These are phyloP conservation scores for Eulemur coronatus DNA, from an alignment of 2,797 vertebrate genomes.

Conservation along the genomic window DNA sequence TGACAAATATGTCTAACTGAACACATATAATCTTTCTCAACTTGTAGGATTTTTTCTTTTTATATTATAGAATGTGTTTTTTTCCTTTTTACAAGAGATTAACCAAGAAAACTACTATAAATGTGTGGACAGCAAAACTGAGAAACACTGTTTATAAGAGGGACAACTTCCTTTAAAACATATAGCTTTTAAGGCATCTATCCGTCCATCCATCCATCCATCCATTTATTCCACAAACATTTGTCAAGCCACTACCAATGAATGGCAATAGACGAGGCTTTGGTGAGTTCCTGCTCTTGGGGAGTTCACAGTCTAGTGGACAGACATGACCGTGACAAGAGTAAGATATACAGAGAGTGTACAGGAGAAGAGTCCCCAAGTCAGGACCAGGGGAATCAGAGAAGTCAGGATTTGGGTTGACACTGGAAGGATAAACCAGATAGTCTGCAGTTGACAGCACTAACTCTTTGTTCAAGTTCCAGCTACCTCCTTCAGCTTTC, in stretches of 20 bases:
- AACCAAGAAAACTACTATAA: neutral
- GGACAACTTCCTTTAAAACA: neutral
- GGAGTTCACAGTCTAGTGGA: neutral
- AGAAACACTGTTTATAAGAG: neutral
- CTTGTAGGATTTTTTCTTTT: conserved; percentile 11
- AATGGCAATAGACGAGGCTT: neutral
- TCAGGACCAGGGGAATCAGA: neutral
- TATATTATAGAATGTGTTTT: neutral
- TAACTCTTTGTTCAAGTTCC: neutral
- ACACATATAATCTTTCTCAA: neutral
- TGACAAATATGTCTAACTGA: neutral
- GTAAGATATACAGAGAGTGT: neutral
- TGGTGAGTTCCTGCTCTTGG: neutral
- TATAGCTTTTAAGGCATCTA: neutral
- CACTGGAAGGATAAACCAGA: neutral
- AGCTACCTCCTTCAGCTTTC: neutral
- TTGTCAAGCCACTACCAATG: neutral
- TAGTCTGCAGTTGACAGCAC: neutral
- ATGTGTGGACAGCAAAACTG: neutral
- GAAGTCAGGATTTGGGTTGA: neutral
- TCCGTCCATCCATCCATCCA: neutral
- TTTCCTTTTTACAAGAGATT: neutral
- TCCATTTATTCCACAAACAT: neutral
- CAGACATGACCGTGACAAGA: neutral
- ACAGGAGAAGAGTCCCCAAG: neutral